A percentile compares a stretch with the other conserved stretches of the same genome.
phyloP scores from a whole-genome alignment of 2,113 vertebrate genomes.

The Tupaia tana region DNA sequence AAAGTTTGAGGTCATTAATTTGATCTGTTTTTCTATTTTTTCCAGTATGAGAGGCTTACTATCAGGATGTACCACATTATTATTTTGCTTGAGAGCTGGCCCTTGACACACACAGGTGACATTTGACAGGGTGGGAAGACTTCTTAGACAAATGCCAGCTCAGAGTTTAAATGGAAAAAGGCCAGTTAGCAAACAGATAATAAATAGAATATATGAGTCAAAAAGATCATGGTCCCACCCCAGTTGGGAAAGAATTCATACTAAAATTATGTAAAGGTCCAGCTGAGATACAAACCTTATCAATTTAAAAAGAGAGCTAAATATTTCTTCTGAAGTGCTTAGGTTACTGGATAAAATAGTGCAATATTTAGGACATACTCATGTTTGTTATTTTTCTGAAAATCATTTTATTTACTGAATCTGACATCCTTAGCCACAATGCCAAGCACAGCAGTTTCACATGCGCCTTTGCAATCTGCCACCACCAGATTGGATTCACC shows the following conservation, averaged over 20 bases:
- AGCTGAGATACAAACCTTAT: not conserved
- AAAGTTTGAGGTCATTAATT: not conserved
- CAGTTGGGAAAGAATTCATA: constrained; percentile 49
- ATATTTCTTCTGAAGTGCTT: constrained; percentile 2
- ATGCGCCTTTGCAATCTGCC: not conserved
- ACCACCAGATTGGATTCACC: not conserved
- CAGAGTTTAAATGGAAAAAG: constrained; percentile 60
- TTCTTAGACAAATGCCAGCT: constrained; percentile 74
- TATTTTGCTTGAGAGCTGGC: constrained; percentile 32
- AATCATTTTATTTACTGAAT: constrained; percentile 34
- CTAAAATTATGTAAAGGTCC: constrained; percentile 23
- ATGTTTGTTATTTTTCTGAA: constrained; percentile 1
- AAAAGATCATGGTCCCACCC: constrained; percentile 16
- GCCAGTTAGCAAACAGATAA: constrained; percentile 72
- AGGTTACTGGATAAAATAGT: constrained; percentile 6
- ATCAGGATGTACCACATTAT: not conserved
- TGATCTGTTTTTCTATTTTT: constrained; percentile 48
- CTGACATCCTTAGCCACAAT: not conserved
- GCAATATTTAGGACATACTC: not conserved
- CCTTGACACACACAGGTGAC: constrained; percentile 72
- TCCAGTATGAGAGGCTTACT: not conserved
- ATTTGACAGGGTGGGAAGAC: constrained; percentile 70
- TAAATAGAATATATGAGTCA: constrained; percentile 26
- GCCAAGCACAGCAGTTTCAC: not conserved
- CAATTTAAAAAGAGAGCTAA: not conserved